A percentile compares a stretch with the other conserved stretches of the same genome.
Conservation (phyloP, 1,140 invertebrate genomes). For the Oryzaephilus surinamensis region DNA sequence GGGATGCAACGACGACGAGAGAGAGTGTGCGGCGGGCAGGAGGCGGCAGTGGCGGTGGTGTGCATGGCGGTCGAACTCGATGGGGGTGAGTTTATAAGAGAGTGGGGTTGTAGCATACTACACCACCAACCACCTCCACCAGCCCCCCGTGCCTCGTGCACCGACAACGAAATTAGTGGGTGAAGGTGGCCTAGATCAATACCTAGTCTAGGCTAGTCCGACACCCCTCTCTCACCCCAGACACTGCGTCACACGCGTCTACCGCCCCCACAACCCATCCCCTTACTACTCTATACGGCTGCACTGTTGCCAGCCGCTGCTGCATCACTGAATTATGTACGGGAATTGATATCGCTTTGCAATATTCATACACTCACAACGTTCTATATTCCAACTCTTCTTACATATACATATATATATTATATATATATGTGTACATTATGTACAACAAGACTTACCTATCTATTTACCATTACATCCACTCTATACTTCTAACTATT, state of each 20-base stretch:
- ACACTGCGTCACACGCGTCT: slow-evolving; percentile 31
- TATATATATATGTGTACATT: too few relatives aligned
- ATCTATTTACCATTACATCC: too few relatives aligned
- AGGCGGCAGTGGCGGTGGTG: slow-evolving; percentile 6
- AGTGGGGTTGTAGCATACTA: too few relatives aligned
- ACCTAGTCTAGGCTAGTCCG: slow-evolving; percentile 33
- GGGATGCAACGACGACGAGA: too few relatives aligned
- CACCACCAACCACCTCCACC: too few relatives aligned
- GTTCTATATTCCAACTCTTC: too few relatives aligned
- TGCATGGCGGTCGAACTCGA: not conserved
- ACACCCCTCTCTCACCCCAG: slow-evolving; percentile 18
- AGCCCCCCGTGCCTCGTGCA: slow-evolving; percentile 21
- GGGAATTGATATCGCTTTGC: too few relatives aligned
- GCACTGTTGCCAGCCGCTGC: slow-evolving; percentile 6
- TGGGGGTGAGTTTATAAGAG: slow-evolving; percentile 6
- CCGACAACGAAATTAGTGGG: slow-evolving; percentile 34
- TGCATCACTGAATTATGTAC: slow-evolving; percentile 17
- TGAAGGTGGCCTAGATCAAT: slow-evolving; percentile 36
- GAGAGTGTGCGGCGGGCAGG: too few relatives aligned
- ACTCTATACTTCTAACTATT: too few relatives aligned
- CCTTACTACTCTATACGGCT: slow-evolving; percentile 3
- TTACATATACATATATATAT: too few relatives aligned
- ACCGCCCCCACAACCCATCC: slow-evolving; percentile 10
- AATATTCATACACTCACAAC: too few relatives aligned
- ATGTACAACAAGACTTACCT: too few relatives aligned